phyloP scores from a whole-genome alignment of 2,113 vertebrate genomes.

The Paradisaea rubra region DNA sequence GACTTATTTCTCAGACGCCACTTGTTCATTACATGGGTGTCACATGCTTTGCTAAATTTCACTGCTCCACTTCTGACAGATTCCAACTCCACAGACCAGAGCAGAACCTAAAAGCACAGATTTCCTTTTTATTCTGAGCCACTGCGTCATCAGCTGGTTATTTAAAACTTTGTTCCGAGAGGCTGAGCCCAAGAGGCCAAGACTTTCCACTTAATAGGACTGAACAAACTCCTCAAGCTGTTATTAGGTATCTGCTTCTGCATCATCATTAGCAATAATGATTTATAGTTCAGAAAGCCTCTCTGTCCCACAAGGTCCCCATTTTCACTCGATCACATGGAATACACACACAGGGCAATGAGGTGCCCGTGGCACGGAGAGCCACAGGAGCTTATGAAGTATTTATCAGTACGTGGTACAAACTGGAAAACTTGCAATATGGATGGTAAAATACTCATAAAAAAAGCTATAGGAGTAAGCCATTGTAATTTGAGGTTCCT shows the following conservation, averaged over 20 bases:
- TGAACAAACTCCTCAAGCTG: neutral
- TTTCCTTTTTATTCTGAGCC: neutral
- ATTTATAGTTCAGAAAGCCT: neutral
- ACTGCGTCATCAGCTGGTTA: constrained; percentile 8
- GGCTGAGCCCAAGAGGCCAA: neutral
- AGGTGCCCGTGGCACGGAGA: neutral
- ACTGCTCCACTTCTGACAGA: neutral
- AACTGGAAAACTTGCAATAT: neutral
- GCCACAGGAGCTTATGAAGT: neutral
- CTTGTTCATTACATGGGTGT: neutral
- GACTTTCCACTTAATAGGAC: neutral
- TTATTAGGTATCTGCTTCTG: neutral
- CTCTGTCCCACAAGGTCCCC: neutral
- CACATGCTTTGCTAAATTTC: neutral
- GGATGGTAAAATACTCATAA: neutral
- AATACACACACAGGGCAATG: neutral
- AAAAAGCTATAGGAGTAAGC: neutral
- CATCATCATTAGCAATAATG: constrained; percentile 29
- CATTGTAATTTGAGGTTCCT: neutral
- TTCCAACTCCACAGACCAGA: neutral
- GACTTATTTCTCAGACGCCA: neutral
- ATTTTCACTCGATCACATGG: neutral
- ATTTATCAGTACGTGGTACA: neutral
- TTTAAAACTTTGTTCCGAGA: constrained; percentile 42
- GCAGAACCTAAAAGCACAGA: neutral